Conservation (phyloP, 2,888 invertebrate genomes). For the Ochropleura plecta region DNA sequence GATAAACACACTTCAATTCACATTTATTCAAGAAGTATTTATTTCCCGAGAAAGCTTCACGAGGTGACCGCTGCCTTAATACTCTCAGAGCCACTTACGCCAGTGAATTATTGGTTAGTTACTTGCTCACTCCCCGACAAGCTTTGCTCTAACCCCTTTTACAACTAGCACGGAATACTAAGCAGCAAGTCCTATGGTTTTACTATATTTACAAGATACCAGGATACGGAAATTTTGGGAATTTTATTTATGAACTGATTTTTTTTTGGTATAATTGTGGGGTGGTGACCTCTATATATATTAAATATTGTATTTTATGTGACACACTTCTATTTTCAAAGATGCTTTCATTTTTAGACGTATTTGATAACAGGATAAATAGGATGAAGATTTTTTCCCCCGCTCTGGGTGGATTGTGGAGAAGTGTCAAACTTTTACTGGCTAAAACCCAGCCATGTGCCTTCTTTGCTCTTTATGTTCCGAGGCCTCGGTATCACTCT, state of each 20-base stretch:
- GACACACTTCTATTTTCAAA: no score
- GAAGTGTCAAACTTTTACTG: no score
- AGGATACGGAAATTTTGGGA: background rate
- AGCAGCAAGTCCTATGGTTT: constrained; percentile 22
- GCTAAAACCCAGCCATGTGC: no score
- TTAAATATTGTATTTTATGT: no score
- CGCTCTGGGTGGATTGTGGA: no score
- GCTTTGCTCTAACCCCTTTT: constrained; percentile 34
- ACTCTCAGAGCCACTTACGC: constrained; percentile 42
- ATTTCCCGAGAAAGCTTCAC: constrained; percentile 7
- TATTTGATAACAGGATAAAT: no score
- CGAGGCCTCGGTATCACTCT: no score
- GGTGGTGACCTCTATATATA: no score
- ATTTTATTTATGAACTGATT: background rate
- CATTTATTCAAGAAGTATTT: constrained; percentile 18
- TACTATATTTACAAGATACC: constrained; percentile 6
- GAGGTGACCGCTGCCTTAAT: constrained; percentile 34
- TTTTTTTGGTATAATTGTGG: no score
- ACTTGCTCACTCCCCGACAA: constrained; percentile 47
- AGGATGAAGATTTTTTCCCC: no score
- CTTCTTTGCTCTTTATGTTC: no score
- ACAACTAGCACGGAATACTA: constrained; percentile 47
- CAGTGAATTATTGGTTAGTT: constrained; percentile 53
- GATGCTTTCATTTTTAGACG: no score
- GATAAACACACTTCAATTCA: background rate